Conservation (phyloP, 2,113 vertebrate genomes). For the Heterochromis multidens region DNA sequence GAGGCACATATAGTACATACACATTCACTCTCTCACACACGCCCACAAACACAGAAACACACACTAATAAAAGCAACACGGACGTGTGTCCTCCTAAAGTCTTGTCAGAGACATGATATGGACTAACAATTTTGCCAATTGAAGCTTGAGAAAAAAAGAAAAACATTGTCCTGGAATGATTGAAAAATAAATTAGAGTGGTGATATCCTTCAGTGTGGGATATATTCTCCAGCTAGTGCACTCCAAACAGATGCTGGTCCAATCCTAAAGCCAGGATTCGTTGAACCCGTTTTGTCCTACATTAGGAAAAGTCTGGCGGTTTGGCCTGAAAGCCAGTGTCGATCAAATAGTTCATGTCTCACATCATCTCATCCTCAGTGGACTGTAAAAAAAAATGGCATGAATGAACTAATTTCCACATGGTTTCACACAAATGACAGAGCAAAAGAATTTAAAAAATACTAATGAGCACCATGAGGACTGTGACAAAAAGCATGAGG, state of each 20-base stretch:
- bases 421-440: conserved; percentile 15
- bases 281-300: conserved; percentile 33
- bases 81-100: conserved; percentile 62
- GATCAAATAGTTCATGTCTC: conserved; percentile 32
- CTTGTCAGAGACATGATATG: conserved; percentile 40
- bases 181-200: conserved; percentile 66
- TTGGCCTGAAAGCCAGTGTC: conserved; percentile 18
- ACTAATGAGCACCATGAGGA: conserved; percentile 38
- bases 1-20: conserved; percentile 56
- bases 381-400: conserved; percentile 13
- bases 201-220: conserved; percentile 31
- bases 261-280: conserved; percentile 7
- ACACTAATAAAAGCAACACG: conserved; percentile 66
- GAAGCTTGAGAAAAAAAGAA: conserved; percentile 22
- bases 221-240: conserved; percentile 34
- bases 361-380: conserved; percentile 25
- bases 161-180: conserved; percentile 46
- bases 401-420: conserved; percentile 18
- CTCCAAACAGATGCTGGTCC: conserved; percentile 54
- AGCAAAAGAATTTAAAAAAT: conserved; percentile 14
- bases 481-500: conserved; percentile 46
- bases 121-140: not conserved
- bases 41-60: conserved; percentile 71
- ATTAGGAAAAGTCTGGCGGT: conserved; percentile 27
- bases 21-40: conserved; percentile 37